phyloP scores from a whole-genome alignment of 2,113 vertebrate genomes.

The Alces alces region DNA sequence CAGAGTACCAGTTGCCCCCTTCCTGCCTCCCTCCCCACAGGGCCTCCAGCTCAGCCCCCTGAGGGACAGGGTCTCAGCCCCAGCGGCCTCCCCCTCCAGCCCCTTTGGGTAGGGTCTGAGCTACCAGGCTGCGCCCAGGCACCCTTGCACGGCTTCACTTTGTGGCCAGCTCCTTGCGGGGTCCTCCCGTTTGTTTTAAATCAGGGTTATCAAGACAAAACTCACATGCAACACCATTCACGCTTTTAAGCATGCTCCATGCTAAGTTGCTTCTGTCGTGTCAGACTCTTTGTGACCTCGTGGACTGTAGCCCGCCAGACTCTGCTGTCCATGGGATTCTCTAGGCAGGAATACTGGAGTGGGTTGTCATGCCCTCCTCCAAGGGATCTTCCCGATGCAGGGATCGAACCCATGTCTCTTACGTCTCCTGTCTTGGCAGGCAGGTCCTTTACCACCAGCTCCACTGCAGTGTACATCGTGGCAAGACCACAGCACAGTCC shows the following conservation, averaged over 20 bases:
- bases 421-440: no score
- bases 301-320: not conserved
- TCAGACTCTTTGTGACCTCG: not conserved
- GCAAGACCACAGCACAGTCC: not conserved
- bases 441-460: not conserved
- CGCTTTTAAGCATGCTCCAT: not conserved
- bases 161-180: not conserved
- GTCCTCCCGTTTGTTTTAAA: not conserved
- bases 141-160: not conserved
- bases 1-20: fast-evolving
- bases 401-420: not conserved
- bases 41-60: not conserved
- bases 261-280: not conserved
- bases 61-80: not conserved
- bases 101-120: not conserved
- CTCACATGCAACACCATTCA: fast-evolving
- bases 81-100: not conserved
- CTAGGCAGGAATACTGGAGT: not conserved
- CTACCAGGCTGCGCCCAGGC: not conserved
- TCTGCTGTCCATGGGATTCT: not conserved
- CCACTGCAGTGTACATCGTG: not conserved
- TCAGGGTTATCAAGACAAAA: not conserved
- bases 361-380: not conserved
- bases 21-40: not conserved
- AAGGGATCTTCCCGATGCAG: not conserved